Percentiles rank a stretch among this genome's conserved stretches.
These are phyloP conservation scores for Oncorhynchus nerka DNA, from an alignment of 2,113 vertebrate genomes.

Conservation along the genomic window DNA sequence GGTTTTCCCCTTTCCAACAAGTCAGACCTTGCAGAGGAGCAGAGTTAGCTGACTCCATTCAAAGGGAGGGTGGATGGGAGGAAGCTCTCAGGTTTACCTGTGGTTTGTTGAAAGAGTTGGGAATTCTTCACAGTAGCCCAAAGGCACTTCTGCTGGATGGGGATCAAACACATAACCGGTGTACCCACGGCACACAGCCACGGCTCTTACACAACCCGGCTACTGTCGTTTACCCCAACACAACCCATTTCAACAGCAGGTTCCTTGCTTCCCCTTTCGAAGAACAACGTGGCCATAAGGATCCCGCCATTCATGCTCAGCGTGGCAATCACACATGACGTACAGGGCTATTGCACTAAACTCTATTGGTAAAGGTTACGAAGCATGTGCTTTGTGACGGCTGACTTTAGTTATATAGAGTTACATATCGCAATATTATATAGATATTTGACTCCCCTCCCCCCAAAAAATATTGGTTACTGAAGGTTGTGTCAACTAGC, in stretches of 20 bases:
- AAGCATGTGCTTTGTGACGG: too few relatives aligned
- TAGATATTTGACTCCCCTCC: too few relatives aligned
- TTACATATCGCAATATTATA: too few relatives aligned
- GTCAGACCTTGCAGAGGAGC: conserved; percentile 52
- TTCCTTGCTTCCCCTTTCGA: too few relatives aligned
- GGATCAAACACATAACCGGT: conserved; percentile 42
- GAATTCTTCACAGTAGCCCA: conserved; percentile 39
- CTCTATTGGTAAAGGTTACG: too few relatives aligned
- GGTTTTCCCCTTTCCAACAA: conserved; percentile 45
- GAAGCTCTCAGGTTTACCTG: conserved; percentile 42
- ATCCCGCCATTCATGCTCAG: too few relatives aligned
- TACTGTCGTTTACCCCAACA: neutral
- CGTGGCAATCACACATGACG: too few relatives aligned
- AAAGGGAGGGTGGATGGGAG: conserved; percentile 45
- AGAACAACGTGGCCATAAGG: too few relatives aligned
- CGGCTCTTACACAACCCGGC: conserved; percentile 18
- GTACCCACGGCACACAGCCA: neutral
- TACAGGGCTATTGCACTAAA: too few relatives aligned
- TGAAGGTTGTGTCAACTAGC: too few relatives aligned
- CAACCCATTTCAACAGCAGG: too few relatives aligned
- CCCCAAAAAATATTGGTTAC: too few relatives aligned
- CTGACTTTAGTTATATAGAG: neutral
- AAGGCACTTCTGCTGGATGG: conserved; percentile 49
- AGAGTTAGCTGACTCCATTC: conserved; percentile 28
- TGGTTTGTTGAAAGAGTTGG: conserved; percentile 38